Percentiles rank a stretch among this genome's conserved stretches.
Evolutionary conservation across 1,140 invertebrate species (phyloP).

Genomic region (Drosophila tsacasi): DNA sequence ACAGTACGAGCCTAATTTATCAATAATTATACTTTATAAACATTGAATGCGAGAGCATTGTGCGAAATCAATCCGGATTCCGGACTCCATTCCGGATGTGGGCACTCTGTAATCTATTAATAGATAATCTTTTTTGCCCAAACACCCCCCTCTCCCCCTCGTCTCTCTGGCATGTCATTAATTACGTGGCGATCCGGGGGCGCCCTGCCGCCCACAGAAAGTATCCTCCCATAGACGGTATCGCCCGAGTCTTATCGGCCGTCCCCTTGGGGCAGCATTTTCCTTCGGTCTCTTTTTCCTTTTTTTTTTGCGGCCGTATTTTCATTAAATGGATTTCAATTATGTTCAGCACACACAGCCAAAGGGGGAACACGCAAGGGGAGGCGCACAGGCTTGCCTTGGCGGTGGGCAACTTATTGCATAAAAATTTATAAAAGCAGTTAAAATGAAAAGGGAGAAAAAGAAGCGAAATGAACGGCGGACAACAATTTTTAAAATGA

Average conservation of each 20-base stretch:
- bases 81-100: constrained; percentile 9
- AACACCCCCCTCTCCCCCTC: constrained; percentile 6
- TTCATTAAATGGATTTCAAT: constrained; percentile 84
- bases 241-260: constrained; percentile 43
- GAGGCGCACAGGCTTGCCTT: not conserved
- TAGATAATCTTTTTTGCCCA: constrained; percentile 79
- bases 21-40: constrained; percentile 80
- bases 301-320: constrained; percentile 68
- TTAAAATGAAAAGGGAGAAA: constrained; percentile 48
- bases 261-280: constrained; percentile 20
- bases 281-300: constrained; percentile 3
- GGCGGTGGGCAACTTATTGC: constrained; percentile 55
- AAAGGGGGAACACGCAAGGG: constrained; percentile 9
- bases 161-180: constrained; percentile 63
- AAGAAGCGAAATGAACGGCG: constrained; percentile 28
- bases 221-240: constrained; percentile 2
- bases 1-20: constrained; percentile 56
- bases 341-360: constrained; percentile 60
- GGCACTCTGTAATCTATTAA: constrained; percentile 66
- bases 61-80: constrained; percentile 57
- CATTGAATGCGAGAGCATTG: constrained; percentile 68
- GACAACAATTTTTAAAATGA: constrained; percentile 68
- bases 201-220: not conserved
- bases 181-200: constrained; percentile 50
- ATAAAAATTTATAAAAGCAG: constrained; percentile 74